phyloP scores from a whole-genome alignment of 2,888 invertebrate genomes.

The Ptilodon capucinus region DNA sequence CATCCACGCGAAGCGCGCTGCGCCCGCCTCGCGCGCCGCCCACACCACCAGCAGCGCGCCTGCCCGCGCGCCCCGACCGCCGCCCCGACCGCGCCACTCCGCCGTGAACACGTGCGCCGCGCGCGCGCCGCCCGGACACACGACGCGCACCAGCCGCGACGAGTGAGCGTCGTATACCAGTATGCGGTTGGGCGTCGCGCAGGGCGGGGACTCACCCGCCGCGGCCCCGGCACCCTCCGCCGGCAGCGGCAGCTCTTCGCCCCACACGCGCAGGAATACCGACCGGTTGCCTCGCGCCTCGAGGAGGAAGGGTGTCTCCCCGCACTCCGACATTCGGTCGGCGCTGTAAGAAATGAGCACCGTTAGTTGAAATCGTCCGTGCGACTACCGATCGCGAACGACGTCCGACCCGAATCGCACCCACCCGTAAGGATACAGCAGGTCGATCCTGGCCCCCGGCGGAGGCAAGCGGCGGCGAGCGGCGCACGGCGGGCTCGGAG shows the following conservation, averaged over 20 bases:
- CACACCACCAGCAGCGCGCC: slow-evolving; percentile 92
- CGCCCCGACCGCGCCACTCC: slow-evolving; percentile 84
- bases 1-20: slow-evolving; percentile 90
- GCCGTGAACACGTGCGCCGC: slow-evolving; percentile 91
- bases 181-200: slow-evolving; percentile 90
- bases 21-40: slow-evolving; percentile 92
- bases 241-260: slow-evolving; percentile 87
- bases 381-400: background rate
- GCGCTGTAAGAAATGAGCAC: slow-evolving; percentile 22
- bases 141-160: slow-evolving; percentile 82
- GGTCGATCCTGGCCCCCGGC: slow-evolving; percentile 55
- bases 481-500: slow-evolving; percentile 41
- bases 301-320: slow-evolving; percentile 90
- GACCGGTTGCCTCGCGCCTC: slow-evolving; percentile 91
- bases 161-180: slow-evolving; percentile 91
- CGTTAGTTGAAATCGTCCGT: background rate
- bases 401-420: background rate
- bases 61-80: slow-evolving; percentile 63
- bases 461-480: slow-evolving; percentile 47
- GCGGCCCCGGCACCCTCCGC: slow-evolving; percentile 76
- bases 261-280: slow-evolving; percentile 92
- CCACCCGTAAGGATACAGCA: slow-evolving; percentile 67
- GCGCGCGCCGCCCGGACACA: slow-evolving; percentile 87
- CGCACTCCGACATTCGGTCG: slow-evolving; percentile 81
- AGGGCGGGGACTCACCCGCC: slow-evolving; percentile 84